phyloP scores from a whole-genome alignment of 2,113 vertebrate species.

The Anser brachyrhynchus region DNA sequence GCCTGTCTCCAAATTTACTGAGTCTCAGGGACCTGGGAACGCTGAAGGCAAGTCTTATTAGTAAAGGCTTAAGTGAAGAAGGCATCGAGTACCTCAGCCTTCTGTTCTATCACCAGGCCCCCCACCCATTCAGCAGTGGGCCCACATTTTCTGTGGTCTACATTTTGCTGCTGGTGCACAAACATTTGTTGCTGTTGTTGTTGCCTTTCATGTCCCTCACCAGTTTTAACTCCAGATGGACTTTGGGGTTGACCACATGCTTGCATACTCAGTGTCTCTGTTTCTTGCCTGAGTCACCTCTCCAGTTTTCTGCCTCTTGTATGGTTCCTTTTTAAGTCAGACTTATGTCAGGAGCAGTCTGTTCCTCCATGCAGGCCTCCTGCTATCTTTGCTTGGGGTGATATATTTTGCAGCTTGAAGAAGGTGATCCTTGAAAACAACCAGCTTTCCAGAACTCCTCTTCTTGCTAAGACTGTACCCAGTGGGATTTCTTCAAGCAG shows the following conservation, averaged over 20 bases:
- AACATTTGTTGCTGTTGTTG: not conserved
- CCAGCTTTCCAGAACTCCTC: not conserved
- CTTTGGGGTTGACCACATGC: not conserved
- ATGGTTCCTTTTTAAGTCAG: not conserved
- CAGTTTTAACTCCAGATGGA: not conserved
- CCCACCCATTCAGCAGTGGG: not conserved
- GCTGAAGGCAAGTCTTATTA: not conserved
- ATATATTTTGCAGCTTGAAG: not conserved
- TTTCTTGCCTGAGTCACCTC: not conserved
- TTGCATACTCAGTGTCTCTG: not conserved
- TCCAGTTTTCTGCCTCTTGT: not conserved
- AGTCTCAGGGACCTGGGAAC: not conserved
- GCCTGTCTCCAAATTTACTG: not conserved
- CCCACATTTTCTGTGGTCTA: not conserved
- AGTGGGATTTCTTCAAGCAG: not conserved
- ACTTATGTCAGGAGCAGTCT: not conserved
- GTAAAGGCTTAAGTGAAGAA: not conserved
- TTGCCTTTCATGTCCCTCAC: not conserved
- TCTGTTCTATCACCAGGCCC: not conserved
- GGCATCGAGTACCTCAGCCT: not conserved
- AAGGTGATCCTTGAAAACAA: not conserved
- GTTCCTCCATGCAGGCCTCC: not conserved
- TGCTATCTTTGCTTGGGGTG: not conserved
- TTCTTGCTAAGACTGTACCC: not conserved
- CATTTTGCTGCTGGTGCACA: not conserved